Evolutionary conservation across 2,797 vertebrate genomes (phyloP), one percentile per base, ranked within the genome.

Genomic region (Neosilurus hyrtlii): DNA sequence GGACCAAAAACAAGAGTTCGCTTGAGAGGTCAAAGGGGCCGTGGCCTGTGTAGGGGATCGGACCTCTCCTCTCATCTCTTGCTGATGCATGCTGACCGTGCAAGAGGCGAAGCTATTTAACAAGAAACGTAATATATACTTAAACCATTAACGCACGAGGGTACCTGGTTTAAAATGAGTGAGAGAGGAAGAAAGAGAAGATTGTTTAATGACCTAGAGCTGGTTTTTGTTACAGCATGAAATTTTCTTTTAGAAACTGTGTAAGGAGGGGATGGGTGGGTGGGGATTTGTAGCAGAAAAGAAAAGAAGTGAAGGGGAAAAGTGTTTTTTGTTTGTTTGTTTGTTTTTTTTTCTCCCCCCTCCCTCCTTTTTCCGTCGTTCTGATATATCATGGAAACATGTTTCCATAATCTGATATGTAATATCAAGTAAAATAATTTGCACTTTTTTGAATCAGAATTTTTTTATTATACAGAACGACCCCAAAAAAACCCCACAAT

Each of bases 41-140:
- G 57, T 79, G 24, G 83, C 18, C 89, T 85, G 88, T 93, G 26
- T 57, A 51, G 56, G 24, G 83, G 65, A 81, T 91, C 92, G 91
- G 91, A 91, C 92, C 94, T 94, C 93, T 93, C 93, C 92, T 91
- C 91, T 52, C 57, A 9, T 66, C 91, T 92, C 91, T 94, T 95
- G 92, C 93, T 92, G 92, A 92, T 96, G 96, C 96, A 97, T 97
- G 96, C 94, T 94, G 95, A 95, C 93, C 86, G 92, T 93, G 93
- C 93, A 92, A 94, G 93, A 95, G 93, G 94, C 92, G 90, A 93
- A 93, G 92, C 93, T 95, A 96, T 94, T 94, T 94, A 94, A 94
- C 90, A 84, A 93, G 91, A 94, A 92, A 93, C 92, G 70, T 94
- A 93, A 93, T 94, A 92, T 93, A 93, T 94, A 94, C 94, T 94